Base-by-base conservation (phyloP, 2,113 vertebrate genomes). In the Ramphastos sulfuratus region DNA sequence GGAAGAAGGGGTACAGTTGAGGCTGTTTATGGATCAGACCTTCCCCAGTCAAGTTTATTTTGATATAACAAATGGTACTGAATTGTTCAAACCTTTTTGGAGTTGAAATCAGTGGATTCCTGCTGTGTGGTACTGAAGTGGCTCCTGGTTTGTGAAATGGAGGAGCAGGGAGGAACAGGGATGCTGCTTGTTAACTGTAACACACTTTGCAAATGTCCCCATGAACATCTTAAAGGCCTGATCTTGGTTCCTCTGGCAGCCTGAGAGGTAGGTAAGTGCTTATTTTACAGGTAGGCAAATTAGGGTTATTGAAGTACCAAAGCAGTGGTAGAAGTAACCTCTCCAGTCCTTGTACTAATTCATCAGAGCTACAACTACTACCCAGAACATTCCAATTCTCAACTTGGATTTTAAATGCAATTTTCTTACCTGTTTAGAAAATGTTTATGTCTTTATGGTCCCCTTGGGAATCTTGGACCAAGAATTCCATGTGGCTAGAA, bases 61-160 rank as follows among this genome's bases (percentile, higher is more conserved):
- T 85, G 56, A 81, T 37, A 20, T 9, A 74, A 52, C n/a, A 83
- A 92, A 77, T 55, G 72, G 72, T 56, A 74, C 65, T 42, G 73
- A 92, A 86, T 80, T 77, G 59, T 71, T 96, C 48, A 85, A 82
- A 71, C 16, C 44, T 66, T 66, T 77, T 4, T 20, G 35, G 64
- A 56, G 60, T 1, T 77, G 58, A 64, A 48, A 78, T 89, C 46
- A 15, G 27, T 30, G 61, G 56, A 67, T 52, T 79, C 42, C 39
- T 76, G 2, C 25, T 1, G 27, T 15, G 18, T 56, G 39, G 44
- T 16, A 14, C 35, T 35, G 27, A 80, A 85, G 76, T 50, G 60
- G 48, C 37, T 74, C 37, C 70, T 83, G n/a, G 12, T 81, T 28
- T 44, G 30, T 55, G 56, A 88, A 77, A 74, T 8, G n/a, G 52